Base-by-base conservation (phyloP, 2,113 vertebrate genomes). In the Strix aluco region DNA sequence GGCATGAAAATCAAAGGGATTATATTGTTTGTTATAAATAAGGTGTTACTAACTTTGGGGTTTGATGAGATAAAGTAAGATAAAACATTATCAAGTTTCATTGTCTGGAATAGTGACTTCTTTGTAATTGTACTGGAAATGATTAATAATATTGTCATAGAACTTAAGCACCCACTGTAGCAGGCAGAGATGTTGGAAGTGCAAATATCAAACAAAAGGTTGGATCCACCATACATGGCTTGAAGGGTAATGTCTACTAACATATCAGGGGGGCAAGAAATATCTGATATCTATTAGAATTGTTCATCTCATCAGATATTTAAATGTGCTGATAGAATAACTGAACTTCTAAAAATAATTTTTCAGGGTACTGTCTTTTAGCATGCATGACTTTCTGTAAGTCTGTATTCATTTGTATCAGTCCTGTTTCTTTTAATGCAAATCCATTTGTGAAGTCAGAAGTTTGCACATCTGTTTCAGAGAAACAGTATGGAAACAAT, bases 261-360 rank as follows among this genome's bases (percentile, higher is more conserved):
- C 59, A 6, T 87, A 85, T 69, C 62, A 80, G 15, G 80, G 62
- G 22, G 6, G 40, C 65, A 90, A 87, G 25, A 85, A 91, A 87
- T 52, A 71, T 94, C 30, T 85, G 26, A 11, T 92, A 66, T 47
- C 49, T 57, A 8, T 96, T 42, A 86, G 55, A 88, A 52, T 58
- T 96, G 27, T 84, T 96, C 38, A 67, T 80, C 36, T 91, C 6
- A 8, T 86, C 42, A 70, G 58, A 44, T 95, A 90, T 20, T 90
- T 97, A 90, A 84, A 92, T 73, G 17, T 71, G 18, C 23, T 85
- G 61, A 36, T 21, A 83, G 58, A 77, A 44, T 96, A 94, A 75
- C 8, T 83, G 42, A 92, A 26, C 27, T 63, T 59, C 44, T 91
- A 47, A 67, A 66, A 55, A 42, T 77, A n/a, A 59, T 84, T 91